Evolutionary conservation across 2,113 vertebrate genomes (phyloP), one percentile per base, ranked within the genome.

Genomic region (Crotalus horridus): DNA sequence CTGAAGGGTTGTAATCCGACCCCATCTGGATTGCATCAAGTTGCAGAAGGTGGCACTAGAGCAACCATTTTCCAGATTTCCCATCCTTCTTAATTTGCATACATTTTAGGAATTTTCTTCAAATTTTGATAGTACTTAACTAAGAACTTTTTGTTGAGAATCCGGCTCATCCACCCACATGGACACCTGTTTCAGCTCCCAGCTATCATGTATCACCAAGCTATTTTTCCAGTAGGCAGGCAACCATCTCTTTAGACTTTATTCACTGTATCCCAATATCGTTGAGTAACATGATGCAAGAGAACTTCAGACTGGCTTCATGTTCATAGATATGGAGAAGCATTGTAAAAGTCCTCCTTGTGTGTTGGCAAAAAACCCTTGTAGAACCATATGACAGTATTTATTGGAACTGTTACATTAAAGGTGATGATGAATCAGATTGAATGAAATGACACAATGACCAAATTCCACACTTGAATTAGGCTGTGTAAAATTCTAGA

Each of bases 181-280:
- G 91, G 81, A 0, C 17, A 64, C 91, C 56, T 89, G 95, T 96
- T 97, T 97, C 91, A 2, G 3, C 94, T 95, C 95, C 92, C 94
- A 5, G 96, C 96, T 94, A 89, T 94, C 90, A 93, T 85, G 86
- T 3, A 20, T 93, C 85, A 58, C 0, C 4, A 93, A 92, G 94
- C 91, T 93, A 94, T 91, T 94, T 94, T 93, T 2, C 0, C 93
- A 90, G 91, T 88, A 85, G 92, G 86, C 93, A 81, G 64, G 29
- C 29, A 56, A 33, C 4, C 17, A 64, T 48, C 58, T 85, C 20
- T 89, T 58, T 17, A 29, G 90, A 94, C 43, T 4, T 48, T 74
- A 43, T 59, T 23, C 23, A n/a, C 4, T 59, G 23, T 92, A 24
- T 90, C 6, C 0, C n/a, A 89, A 89, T 86, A 55, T 91, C 17